Evolutionary conservation across 1,140 invertebrate genomes (phyloP), one percentile per base, ranked within the genome.

Genomic region (Aphidius ervi): DNA sequence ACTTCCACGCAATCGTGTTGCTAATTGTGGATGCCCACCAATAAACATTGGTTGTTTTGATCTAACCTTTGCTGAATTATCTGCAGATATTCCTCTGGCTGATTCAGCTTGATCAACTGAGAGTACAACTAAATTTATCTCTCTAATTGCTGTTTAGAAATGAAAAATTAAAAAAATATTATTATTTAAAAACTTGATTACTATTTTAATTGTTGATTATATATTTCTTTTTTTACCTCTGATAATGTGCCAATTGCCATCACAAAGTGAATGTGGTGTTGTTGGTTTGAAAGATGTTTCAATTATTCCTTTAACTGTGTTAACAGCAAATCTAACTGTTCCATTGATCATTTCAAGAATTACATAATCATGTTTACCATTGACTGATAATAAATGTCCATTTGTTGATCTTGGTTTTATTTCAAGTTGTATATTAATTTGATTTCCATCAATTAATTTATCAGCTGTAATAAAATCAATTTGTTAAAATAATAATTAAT

Each of bases 181-280:
- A n/a, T 73, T 68, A 43, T 66, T 68, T 40, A 54, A 40, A 16
- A 40, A 16, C 16, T 16, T 16, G 0, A 16, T 0, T 16, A 0
- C 16, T 1, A 37, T 71, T 65, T 6, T 72, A 73, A n/a, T 5
- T 40, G 5, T 2, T 46, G 74, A 71, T 46, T 74, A 68, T 58
- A 47, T 59, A 54, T 56, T 78, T 75, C 95, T 93, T 90, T 82
- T 87, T 73, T 78, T 75, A 95, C 93, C 90, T 82, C 88, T 82
- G 68, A 97, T 90, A 10, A 81, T 88, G 72, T 98, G 95, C 94
- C 95, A 98, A 40, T 93, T 82, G 42, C 96, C 95, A 81, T 99
- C 94, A 74, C 96, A 98, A 39, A 94, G 83, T 40, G 85, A 84
- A 72, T 88, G 86, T 41, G 87, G 83, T n/a, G 84, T 80, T 20